Evolutionary conservation across 92 coral and sea anemone genomes (phyloP).

Genomic region (Ricordea florida): DNA sequence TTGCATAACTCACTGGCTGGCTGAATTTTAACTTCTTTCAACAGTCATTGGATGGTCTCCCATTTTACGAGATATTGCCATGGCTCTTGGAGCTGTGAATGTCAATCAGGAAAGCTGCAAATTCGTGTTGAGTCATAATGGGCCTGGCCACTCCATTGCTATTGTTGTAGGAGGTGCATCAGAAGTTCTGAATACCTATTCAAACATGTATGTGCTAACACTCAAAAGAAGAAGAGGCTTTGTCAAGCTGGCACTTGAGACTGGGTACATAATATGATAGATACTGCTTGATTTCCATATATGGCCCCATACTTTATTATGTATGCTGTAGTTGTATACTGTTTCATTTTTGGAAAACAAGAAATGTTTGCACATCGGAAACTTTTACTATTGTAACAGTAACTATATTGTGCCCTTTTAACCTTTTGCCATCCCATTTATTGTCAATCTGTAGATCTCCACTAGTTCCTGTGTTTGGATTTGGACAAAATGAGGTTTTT

Average conservation of each 20-base stretch:
- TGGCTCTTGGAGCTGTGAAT: constrained; percentile 66
- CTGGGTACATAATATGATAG: constrained; percentile 38
- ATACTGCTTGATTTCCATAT: neutral
- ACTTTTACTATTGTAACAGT: no score
- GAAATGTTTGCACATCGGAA: no score
- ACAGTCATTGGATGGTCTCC: constrained; percentile 59
- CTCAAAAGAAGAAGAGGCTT: constrained; percentile 55
- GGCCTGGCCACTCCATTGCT: constrained; percentile 65
- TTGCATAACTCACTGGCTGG: neutral
- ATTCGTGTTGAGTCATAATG: constrained; percentile 61
- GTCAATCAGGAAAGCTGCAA: constrained; percentile 60
- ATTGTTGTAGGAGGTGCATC: constrained; percentile 54
- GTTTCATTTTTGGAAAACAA: no score
- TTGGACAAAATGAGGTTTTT: constrained; percentile 82
- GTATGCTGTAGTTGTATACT: no score
- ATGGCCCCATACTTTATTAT: neutral
- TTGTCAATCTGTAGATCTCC: constrained; percentile 65
- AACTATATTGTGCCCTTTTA: no score
- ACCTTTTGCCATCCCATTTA: no score
- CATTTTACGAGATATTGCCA: constrained; percentile 52
- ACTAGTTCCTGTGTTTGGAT: constrained; percentile 90
- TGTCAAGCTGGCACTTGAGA: constrained; percentile 58
- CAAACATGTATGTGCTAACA: constrained; percentile 31
- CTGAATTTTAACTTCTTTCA: neutral
- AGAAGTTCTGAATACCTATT: constrained; percentile 45